Evolutionary conservation across 2,888 invertebrate genomes (phyloP).

Genomic region (Drosophila borealis): DNA sequence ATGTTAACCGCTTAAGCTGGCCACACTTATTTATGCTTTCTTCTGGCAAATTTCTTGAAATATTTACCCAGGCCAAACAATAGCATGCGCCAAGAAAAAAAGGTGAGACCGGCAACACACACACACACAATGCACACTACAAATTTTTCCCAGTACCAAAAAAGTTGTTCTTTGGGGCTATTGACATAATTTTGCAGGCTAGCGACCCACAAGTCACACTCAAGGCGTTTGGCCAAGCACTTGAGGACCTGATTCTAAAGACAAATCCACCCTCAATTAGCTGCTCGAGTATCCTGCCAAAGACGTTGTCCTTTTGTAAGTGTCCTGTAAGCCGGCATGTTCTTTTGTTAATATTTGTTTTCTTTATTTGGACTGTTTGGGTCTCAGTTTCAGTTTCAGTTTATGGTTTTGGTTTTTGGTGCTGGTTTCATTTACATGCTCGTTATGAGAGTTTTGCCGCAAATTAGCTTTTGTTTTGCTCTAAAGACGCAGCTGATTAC

Average conservation of each 20-base stretch:
- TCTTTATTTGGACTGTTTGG: slow-evolving; percentile 33
- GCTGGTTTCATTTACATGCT: slow-evolving; percentile 73
- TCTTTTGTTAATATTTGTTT: slow-evolving; percentile 62
- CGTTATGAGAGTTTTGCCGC: slow-evolving; percentile 69
- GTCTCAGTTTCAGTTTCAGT: slow-evolving; percentile 30
- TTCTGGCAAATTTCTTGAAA: slow-evolving; percentile 69
- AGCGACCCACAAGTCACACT: slow-evolving; percentile 70
- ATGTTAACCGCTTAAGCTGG: slow-evolving; percentile 59
- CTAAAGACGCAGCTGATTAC: slow-evolving; percentile 53
- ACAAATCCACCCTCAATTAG: slow-evolving; percentile 78
- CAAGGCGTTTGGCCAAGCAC: slow-evolving; percentile 77
- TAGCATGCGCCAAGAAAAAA: slow-evolving; percentile 45
- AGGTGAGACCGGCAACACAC: slow-evolving; percentile 29
- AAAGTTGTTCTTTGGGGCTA: slow-evolving; percentile 58
- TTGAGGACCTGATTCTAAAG: slow-evolving; percentile 55
- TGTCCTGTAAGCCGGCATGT: slow-evolving; percentile 34
- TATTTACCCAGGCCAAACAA: slow-evolving; percentile 69
- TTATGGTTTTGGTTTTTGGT: slow-evolving; percentile 19
- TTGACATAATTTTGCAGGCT: slow-evolving; percentile 77
- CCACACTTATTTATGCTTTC: slow-evolving; percentile 65
- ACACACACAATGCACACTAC: slow-evolving; percentile 23
- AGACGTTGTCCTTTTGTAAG: slow-evolving; percentile 47
- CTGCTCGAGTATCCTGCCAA: slow-evolving; percentile 31
- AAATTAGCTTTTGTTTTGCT: slow-evolving; percentile 71
- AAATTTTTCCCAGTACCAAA: slow-evolving; percentile 20